Base-by-base conservation (phyloP, 2,797 vertebrate genomes). In the Nothura maculosa region DNA sequence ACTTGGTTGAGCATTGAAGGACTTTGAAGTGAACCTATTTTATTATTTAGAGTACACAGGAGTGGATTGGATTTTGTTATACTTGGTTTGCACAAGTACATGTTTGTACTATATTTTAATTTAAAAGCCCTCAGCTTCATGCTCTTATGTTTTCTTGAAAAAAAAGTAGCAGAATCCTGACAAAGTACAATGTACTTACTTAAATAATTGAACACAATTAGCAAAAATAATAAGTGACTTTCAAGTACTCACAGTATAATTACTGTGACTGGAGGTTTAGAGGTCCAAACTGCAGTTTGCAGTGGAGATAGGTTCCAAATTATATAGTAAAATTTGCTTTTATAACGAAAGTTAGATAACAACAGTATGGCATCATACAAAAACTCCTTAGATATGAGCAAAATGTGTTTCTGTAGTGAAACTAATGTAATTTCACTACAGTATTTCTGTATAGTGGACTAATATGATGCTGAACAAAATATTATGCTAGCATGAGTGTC, bases 371-470 rank as follows among this genome's bases (percentile, higher is more conserved):
- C 19, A 74, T 6, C 63, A 24, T 32, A 38, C 5, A 9, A 61
- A 30, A 36, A 13, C 8, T 12, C 3, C 2, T 7, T 40, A 68
- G 18, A 36, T 5, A 8, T 0, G 3, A 40, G 34, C 28, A 32
- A 36, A 6, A 7, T 61, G 8, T 47, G 19, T 1, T 82, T 90
- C 57, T 90, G 61, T 50, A 50, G 12, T 25, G 48, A 50, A 50
- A 50, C 48, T 48, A 47, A 21, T 47, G 21, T 22, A 48, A 10
- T 48, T 48, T 48, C 47, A 48, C 47, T 48, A 50, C 48, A 50
- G 12, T 13, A 50, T 12, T 50, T 12, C 16, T 0, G 1, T 28
- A 18, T 20, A 40, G 30, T 8, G 21, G 34, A 21, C 73, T 28
- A 69, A 19, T 47, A 60, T 10, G 4, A 36, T 2, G 7, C 5